Evolutionary conservation across 2,888 invertebrate genomes (phyloP).

Genomic region (Gymnosoma rotundatum): DNA sequence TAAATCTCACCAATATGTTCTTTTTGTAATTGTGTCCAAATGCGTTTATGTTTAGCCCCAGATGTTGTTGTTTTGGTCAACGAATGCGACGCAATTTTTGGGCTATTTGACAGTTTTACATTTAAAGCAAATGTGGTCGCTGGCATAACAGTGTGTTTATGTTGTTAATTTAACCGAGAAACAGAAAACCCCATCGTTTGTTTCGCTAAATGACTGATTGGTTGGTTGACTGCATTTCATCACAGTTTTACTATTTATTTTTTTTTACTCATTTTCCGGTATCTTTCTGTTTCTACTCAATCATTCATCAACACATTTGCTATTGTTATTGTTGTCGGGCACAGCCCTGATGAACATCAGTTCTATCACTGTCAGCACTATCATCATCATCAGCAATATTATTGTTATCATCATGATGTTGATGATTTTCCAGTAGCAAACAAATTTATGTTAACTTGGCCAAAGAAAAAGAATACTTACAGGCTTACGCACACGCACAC

Average conservation of each 20-base stretch:
- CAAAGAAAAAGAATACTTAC: slow-evolving; percentile 23
- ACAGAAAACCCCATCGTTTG: slow-evolving; percentile 22
- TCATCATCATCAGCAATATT: not conserved
- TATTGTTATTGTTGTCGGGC: slow-evolving; percentile 51
- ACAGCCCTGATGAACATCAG: slow-evolving; percentile 6
- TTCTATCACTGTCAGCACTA: slow-evolving; percentile 17
- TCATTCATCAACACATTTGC: slow-evolving; percentile 51
- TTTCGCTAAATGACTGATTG: slow-evolving; percentile 44
- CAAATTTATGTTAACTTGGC: slow-evolving; percentile 50
- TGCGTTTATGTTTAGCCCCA: slow-evolving; percentile 2
- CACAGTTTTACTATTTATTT: slow-evolving; percentile 29
- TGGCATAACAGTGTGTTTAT: slow-evolving; percentile 65
- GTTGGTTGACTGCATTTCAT: slow-evolving; percentile 44
- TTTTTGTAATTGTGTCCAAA: not conserved
- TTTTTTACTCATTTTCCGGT: not conserved
- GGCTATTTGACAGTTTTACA: slow-evolving; percentile 58
- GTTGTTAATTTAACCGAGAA: slow-evolving; percentile 67
- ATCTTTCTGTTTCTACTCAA: slow-evolving; percentile 13
- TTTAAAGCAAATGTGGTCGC: slow-evolving; percentile 52
- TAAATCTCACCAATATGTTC: not conserved
- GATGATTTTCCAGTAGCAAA: slow-evolving; percentile 28
- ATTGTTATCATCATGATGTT: slow-evolving; percentile 3
- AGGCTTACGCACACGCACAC: not conserved
- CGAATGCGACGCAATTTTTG: slow-evolving; percentile 53
- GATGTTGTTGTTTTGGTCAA: slow-evolving; percentile 44